These are phyloP conservation scores for Pyrochroa serraticornis DNA, from an alignment of 2,888 invertebrate genomes.

Conservation along the genomic window DNA sequence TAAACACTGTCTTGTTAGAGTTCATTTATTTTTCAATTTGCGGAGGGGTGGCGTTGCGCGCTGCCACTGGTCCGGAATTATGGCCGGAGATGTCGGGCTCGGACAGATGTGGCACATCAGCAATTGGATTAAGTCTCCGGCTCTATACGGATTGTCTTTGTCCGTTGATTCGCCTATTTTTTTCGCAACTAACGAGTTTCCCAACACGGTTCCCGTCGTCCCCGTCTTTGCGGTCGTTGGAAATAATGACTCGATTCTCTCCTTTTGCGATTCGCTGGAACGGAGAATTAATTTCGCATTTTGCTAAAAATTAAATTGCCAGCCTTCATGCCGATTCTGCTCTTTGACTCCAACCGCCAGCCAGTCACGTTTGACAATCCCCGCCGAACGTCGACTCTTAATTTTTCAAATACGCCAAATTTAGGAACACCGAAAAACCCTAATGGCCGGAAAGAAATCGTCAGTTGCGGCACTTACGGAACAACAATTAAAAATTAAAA, in stretches of 20 bases:
- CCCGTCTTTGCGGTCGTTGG: constrained; percentile 25
- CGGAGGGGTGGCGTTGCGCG: constrained; percentile 17
- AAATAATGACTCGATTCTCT: constrained; percentile 26
- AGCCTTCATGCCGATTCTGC: too few relatives aligned
- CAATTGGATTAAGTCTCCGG: constrained; percentile 34
- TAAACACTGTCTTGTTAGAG: constrained; percentile 30
- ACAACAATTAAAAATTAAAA: too few relatives aligned
- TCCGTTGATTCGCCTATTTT: constrained; percentile 29
- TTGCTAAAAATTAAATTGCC: too few relatives aligned
- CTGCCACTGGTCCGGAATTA: constrained; percentile 25
- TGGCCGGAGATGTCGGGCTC: constrained; percentile 30
- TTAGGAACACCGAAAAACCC: too few relatives aligned
- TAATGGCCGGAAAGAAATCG: too few relatives aligned
- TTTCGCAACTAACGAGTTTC: constrained; percentile 31
- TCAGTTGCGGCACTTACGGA: too few relatives aligned
- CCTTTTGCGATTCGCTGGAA: constrained; percentile 16
- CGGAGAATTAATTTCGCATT: constrained; percentile 13
- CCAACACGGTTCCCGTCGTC: constrained; percentile 27
- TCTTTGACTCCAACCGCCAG: too few relatives aligned
- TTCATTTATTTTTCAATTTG: constrained; percentile 33
- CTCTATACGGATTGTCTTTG: constrained; percentile 33
- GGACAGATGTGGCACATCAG: constrained; percentile 38
- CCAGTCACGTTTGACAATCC: too few relatives aligned
- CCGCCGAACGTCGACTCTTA: too few relatives aligned
- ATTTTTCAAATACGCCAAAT: too few relatives aligned